phyloP scores from a whole-genome alignment of 2,888 invertebrate species.

The Conchocele bisecta region DNA sequence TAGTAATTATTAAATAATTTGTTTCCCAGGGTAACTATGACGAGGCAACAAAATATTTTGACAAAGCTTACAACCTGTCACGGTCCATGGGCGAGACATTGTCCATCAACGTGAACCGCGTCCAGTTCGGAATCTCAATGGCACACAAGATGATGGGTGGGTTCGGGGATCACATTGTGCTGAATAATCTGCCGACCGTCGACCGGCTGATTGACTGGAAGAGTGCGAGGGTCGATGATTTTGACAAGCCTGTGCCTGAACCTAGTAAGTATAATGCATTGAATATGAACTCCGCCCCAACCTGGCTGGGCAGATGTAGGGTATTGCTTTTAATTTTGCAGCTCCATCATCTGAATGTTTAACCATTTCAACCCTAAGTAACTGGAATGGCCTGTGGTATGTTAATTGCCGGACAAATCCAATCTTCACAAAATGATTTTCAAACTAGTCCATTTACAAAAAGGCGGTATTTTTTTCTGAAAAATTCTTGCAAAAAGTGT shows the following conservation, averaged over 20 bases:
- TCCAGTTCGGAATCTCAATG: conserved; percentile 80
- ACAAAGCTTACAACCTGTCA: conserved; percentile 81
- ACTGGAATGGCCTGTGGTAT: too few species aligned
- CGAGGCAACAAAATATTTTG: conserved; percentile 81
- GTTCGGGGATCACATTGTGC: conserved; percentile 69
- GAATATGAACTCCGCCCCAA: neutral
- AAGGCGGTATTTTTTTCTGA: too few species aligned
- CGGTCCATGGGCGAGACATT: conserved; percentile 76
- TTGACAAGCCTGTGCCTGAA: conserved; percentile 69
- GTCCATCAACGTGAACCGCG: conserved; percentile 78
- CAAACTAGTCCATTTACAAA: too few species aligned
- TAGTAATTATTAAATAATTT: neutral
- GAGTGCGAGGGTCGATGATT: conserved; percentile 72
- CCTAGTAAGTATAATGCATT: conserved; percentile 56
- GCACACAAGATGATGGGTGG: conserved; percentile 79
- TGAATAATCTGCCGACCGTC: conserved; percentile 66
- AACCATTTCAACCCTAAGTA: too few species aligned
- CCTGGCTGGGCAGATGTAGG: neutral
- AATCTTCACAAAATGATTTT: too few species aligned
- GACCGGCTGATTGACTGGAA: conserved; percentile 80
- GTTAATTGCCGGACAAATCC: too few species aligned
- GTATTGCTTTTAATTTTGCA: neutral
- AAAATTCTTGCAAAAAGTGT: too few species aligned
- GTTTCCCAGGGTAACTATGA: conserved; percentile 79
- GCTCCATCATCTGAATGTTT: neutral